These are phyloP conservation scores for Rhinella marina DNA, from an alignment of 2,797 vertebrate genomes.

Conservation along the genomic window DNA sequence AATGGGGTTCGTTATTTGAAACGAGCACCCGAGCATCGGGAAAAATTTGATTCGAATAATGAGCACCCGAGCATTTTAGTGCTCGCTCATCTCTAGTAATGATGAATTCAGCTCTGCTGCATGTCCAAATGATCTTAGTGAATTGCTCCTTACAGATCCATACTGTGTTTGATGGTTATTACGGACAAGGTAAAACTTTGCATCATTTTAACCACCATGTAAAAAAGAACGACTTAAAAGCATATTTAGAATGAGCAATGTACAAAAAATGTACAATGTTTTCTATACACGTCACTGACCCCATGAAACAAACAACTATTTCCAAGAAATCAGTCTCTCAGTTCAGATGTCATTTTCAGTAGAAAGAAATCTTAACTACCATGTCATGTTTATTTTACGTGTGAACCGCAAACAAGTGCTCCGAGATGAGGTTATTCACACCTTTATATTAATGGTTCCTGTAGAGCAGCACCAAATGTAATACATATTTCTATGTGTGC, in stretches of 20 bases:
- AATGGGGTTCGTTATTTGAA: no score
- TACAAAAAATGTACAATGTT: conserved; percentile 12
- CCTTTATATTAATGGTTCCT: conserved; percentile 43
- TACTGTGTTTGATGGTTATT: no score
- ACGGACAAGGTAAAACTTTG: no score
- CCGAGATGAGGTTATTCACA: conserved; percentile 54
- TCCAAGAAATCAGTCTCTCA: neutral
- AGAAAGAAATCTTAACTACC: conserved; percentile 15
- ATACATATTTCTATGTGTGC: conserved; percentile 35
- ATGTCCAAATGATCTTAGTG: no score
- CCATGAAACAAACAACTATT: conserved; percentile 12
- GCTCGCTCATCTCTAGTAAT: no score
- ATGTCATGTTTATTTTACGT: conserved; percentile 47
- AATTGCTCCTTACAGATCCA: no score
- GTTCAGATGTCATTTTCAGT: conserved; percentile 37
- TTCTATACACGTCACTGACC: neutral
- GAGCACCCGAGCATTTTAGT: no score
- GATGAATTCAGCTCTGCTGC: neutral
- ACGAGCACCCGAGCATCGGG: no score
- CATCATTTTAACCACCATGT: neutral
- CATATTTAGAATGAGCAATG: neutral
- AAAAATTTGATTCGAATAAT: no score
- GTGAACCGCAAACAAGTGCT: conserved; percentile 34
- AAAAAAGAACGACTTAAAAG: conserved; percentile 12
- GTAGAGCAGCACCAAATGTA: conserved; percentile 24